A percentile compares a stretch with the other conserved stretches of the same genome.
phyloP scores from a whole-genome alignment of 2,797 vertebrate species.

The Sorex maritimensis region DNA sequence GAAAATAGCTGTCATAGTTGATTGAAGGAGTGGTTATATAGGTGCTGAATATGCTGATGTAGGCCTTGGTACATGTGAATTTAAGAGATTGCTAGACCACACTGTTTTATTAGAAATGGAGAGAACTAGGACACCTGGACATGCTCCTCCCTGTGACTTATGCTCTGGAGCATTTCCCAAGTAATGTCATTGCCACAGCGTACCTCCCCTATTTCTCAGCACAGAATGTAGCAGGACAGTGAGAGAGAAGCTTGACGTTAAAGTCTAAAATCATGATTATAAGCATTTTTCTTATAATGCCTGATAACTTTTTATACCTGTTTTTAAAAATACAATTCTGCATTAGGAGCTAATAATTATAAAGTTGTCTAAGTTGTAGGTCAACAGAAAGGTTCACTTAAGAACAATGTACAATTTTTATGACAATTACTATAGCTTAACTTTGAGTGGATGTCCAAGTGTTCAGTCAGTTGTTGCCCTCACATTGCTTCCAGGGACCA shows the following conservation, averaged over 20 bases:
- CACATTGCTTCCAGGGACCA: constrained; percentile 59
- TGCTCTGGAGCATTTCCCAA: constrained; percentile 42
- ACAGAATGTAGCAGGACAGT: constrained; percentile 21
- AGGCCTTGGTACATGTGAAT: constrained; percentile 52
- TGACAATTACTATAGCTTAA: constrained; percentile 17
- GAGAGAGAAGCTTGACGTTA: constrained; percentile 4
- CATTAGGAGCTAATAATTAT: constrained; percentile 48
- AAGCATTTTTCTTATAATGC: constrained; percentile 44
- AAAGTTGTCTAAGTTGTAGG: constrained; percentile 28
- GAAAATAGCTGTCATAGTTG: constrained; percentile 57
- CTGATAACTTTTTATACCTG: constrained; percentile 59
- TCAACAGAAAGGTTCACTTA: constrained; percentile 49
- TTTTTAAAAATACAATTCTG: constrained; percentile 43
- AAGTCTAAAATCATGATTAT: constrained; percentile 17
- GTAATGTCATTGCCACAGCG: constrained; percentile 55
- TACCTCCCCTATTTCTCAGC: constrained; percentile 13
- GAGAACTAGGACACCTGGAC: neutral
- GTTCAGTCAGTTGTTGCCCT: neutral
- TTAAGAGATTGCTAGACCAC: neutral
- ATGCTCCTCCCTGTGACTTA: neutral
- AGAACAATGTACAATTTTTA: constrained; percentile 66
- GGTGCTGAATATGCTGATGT: constrained; percentile 64
- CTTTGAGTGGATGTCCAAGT: constrained; percentile 31
- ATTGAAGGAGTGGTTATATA: constrained; percentile 33
- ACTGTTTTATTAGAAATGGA: constrained; percentile 44